A percentile compares a stretch with the other conserved stretches of the same genome.
These are phyloP conservation scores for Acanthoscelides obtectus DNA, from an alignment of 2,888 invertebrate species.

Conservation along the genomic window DNA sequence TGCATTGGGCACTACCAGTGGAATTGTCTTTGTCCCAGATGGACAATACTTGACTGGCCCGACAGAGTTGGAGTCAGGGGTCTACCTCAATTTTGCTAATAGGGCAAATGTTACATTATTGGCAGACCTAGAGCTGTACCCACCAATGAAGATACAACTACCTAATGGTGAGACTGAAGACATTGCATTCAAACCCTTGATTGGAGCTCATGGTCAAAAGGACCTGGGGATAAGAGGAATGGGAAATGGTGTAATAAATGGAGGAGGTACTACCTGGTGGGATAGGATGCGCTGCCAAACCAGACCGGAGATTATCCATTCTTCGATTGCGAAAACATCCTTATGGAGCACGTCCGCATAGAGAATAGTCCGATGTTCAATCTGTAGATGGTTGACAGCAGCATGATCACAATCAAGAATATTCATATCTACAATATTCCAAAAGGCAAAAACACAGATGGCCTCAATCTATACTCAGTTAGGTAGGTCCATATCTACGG, in stretches of 20 bases:
- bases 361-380: background rate
- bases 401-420: background rate
- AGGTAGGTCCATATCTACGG: background rate
- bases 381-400: background rate
- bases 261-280: background rate
- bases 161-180: background rate
- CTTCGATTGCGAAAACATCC: background rate
- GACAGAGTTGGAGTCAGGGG: background rate
- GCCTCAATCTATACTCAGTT: background rate
- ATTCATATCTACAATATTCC: background rate
- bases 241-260: background rate
- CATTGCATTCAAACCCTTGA: background rate
- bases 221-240: background rate
- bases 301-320: background rate
- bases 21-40: background rate
- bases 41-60: slow-evolving; percentile 1
- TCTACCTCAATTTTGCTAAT: background rate
- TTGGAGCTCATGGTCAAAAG: background rate
- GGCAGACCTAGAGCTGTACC: background rate
- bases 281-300: background rate
- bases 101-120: background rate
- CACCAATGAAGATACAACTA: background rate
- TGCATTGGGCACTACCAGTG: background rate
- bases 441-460: background rate
- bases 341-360: background rate